A percentile compares a stretch with the other conserved stretches of the same genome.
These are phyloP conservation scores for Trachelipus rathkii DNA, from an alignment of 1,140 invertebrate genomes.

Conservation along the genomic window DNA sequence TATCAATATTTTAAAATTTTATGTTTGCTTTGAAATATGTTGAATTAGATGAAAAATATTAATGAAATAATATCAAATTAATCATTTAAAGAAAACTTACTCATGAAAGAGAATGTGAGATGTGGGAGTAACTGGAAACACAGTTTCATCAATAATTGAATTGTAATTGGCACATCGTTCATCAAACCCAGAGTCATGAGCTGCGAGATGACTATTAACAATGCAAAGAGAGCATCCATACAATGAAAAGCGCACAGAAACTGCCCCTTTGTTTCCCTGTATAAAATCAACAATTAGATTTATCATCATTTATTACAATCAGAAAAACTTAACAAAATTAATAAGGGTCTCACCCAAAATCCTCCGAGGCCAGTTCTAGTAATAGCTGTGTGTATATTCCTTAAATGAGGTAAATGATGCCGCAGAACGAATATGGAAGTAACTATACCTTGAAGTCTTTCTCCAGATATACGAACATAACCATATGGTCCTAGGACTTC, in stretches of 20 bases:
- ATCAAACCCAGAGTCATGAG: constrained; percentile 74
- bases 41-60: no score
- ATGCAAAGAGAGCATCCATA: constrained; percentile 81
- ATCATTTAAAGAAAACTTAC: constrained; percentile 57
- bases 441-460: constrained; percentile 72
- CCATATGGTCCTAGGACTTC: constrained; percentile 60
- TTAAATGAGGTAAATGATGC: constrained; percentile 70
- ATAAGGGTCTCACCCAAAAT: constrained; percentile 64
- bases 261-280: constrained; percentile 91
- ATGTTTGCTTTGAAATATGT: no score
- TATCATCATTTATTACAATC: background rate
- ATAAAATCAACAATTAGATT: constrained; percentile 45
- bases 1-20: no score
- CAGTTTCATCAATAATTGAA: constrained; percentile 63
- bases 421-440: constrained; percentile 69
- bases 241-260: constrained; percentile 76
- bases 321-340: background rate
- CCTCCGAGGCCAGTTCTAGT: constrained; percentile 83
- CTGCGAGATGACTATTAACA: constrained; percentile 81
- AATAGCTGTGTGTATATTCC: constrained; percentile 76
- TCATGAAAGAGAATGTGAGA: constrained; percentile 84
- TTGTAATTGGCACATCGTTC: constrained; percentile 82
- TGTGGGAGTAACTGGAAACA: constrained; percentile 67
- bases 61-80: constrained; percentile 13
- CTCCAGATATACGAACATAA: constrained; percentile 71